Percentiles rank a stretch among this genome's conserved stretches.
Conservation (phyloP, 2,797 vertebrate species). For the Forpus xanthops region DNA sequence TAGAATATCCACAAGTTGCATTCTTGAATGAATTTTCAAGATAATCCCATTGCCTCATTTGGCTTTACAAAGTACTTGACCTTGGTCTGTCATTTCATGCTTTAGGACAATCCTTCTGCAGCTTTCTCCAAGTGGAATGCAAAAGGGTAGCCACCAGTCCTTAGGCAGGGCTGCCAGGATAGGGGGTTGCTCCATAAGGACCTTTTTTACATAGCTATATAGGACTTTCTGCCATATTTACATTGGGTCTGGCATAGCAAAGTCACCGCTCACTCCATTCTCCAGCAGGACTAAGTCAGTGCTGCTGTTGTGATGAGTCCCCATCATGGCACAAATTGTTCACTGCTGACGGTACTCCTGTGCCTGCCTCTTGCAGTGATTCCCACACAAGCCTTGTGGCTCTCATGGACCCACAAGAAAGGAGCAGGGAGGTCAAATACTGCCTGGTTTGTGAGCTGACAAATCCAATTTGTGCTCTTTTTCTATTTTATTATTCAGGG, state of each 20-base stretch:
- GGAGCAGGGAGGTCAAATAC: background rate
- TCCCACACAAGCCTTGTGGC: background rate
- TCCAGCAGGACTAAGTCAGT: background rate
- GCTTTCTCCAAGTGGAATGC: background rate
- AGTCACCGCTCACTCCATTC: background rate
- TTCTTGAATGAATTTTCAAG: constrained; percentile 45
- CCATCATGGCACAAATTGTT: background rate
- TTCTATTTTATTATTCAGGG: background rate
- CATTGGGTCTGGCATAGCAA: background rate
- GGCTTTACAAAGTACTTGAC: constrained; percentile 32
- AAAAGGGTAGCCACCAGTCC: background rate
- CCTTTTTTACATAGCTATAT: background rate
- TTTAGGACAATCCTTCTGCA: background rate
- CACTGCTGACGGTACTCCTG: background rate
- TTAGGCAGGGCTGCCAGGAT: background rate
- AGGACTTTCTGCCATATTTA: background rate
- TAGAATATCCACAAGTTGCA: constrained; percentile 38
- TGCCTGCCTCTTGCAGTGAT: accelerated
- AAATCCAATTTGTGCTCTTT: constrained; percentile 5
- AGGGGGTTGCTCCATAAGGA: background rate
- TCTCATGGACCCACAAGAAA: background rate
- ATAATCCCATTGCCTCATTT: constrained; percentile 38
- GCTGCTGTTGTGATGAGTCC: background rate
- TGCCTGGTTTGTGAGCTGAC: background rate
- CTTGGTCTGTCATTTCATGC: constrained; percentile 33